Base-by-base conservation (phyloP, 2,888 invertebrate species). In the Dermolepida albohirtum region DNA sequence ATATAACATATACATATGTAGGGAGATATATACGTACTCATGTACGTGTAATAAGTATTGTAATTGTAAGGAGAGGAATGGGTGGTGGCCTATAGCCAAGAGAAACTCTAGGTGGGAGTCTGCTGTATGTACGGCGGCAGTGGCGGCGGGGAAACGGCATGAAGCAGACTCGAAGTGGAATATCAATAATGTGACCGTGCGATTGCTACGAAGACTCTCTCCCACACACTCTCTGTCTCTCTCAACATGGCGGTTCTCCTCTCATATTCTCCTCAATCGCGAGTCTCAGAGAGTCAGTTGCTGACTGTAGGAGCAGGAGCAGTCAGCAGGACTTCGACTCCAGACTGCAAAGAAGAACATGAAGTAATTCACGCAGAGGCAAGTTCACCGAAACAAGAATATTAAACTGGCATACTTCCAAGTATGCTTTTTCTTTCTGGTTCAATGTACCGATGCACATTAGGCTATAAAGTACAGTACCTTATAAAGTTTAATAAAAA, bases 181-280 rank as follows among this genome's bases (percentile, higher is more conserved):
- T 82, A 82, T 82, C 82, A 82, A 82, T 82, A 82, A 81, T 83
- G 81, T 81, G 82, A 82, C 81, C 81, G 81, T 80, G 82, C 80
- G 81, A 80, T 65, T 81, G 59, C 59, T 81, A 80, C 79, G 78
- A 78, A 79, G 79, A 73, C 70, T 66, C 59, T 51, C 59, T 52
- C 76, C 75, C 78, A 29, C 59, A 14, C 29, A 44, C 59, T 59
- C 59, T 44, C 44, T 14, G 22, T 59, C 44, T 44, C 59, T 55
- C 51, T 17, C 41, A 55, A 55, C 55, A 55, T 55, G 59, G 59
- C 59, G 74, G 76, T 76, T 70, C 74, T 74, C 74, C 72, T 74
- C 70, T 73, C 72, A 62, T 69, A 55, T 44, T 59, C 59, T 59
- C 59, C 59, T 59, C 59, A 44, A 59, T 29, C 59, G 59, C 11